Percentiles rank a stretch among this genome's conserved stretches.
Evolutionary conservation across 2,888 invertebrate species (phyloP).

Genomic region (Apamea epomidion): DNA sequence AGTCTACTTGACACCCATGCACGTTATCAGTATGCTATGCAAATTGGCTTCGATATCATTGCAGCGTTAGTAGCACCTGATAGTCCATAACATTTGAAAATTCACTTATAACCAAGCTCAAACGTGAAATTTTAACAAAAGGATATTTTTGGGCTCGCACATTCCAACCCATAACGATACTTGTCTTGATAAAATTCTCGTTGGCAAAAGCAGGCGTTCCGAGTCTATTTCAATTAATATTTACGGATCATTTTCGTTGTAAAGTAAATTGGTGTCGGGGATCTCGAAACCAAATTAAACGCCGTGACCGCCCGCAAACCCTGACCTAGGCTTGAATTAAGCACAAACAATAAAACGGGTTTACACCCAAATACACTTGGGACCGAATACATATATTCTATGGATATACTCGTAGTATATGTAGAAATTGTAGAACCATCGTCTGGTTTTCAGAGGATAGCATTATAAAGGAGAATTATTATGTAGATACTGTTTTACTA

Average conservation of each 20-base stretch:
- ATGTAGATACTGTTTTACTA: neutral
- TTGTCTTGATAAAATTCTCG: conserved; percentile 29
- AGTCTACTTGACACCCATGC: neutral
- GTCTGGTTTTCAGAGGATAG: neutral
- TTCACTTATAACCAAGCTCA: neutral
- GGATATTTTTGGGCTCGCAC: neutral
- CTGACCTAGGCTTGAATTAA: conserved; percentile 74
- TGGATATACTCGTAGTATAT: neutral
- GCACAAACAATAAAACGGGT: conserved; percentile 76
- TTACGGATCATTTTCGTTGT: conserved; percentile 65
- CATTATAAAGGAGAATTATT: neutral
- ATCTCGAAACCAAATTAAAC: conserved; percentile 74
- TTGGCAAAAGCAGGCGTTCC: conserved; percentile 7
- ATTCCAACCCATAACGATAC: conserved; percentile 40
- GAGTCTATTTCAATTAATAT: conserved; percentile 45
- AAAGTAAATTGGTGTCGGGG: conserved; percentile 67
- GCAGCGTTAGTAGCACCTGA: neutral
- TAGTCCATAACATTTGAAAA: neutral
- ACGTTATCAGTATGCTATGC: neutral
- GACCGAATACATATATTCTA: conserved; percentile 46
- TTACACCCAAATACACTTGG: conserved; percentile 64
- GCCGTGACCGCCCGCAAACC: conserved; percentile 66
- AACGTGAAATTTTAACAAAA: neutral
- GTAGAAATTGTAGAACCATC: conserved; percentile 2
- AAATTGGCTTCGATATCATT: conserved; percentile 3